Evolutionary conservation across 53 echinoderm and acorn worm species (phyloP).

Genomic region (Hippasteria phrygiana): DNA sequence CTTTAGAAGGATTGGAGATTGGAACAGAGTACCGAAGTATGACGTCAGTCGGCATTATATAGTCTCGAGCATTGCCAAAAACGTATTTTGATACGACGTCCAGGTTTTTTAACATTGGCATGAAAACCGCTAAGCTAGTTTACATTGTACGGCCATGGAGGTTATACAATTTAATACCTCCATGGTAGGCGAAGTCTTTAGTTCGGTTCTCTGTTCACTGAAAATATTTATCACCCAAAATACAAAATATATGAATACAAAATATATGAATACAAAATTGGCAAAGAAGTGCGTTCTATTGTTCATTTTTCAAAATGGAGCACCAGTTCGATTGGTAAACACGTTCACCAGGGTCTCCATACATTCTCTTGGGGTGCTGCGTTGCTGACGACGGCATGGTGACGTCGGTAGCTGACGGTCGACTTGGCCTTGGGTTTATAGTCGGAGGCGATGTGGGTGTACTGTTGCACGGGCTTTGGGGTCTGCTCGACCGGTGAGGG

Average conservation of each 20-base stretch:
- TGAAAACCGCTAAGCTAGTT: no score
- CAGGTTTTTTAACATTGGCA: no score
- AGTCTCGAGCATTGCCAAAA: no score
- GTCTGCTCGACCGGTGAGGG: slow-evolving; percentile 42
- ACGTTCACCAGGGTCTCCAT: slow-evolving; percentile 49
- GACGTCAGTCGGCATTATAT: no score
- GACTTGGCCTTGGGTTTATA: slow-evolving; percentile 39
- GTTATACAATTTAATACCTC: no score
- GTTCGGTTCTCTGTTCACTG: no score
- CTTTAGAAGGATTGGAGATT: no score
- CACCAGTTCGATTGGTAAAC: slow-evolving; percentile 13
- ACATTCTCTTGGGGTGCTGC: slow-evolving; percentile 22
- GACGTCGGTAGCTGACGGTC: slow-evolving; percentile 23
- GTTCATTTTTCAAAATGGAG: background rate
- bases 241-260: background rate
- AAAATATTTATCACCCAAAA: background rate
- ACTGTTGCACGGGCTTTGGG: slow-evolving; percentile 11
- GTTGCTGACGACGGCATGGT: background rate
- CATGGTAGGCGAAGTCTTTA: background rate
- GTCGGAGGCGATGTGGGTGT: slow-evolving; percentile 17
- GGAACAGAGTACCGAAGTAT: no score
- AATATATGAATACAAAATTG: slow-evolving; percentile 18
- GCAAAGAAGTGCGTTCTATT: background rate
- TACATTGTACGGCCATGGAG: no score
- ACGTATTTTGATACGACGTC: no score